Conservation (phyloP, 35 echinoderm and acorn worm genomes). For the Diadema setosum region DNA sequence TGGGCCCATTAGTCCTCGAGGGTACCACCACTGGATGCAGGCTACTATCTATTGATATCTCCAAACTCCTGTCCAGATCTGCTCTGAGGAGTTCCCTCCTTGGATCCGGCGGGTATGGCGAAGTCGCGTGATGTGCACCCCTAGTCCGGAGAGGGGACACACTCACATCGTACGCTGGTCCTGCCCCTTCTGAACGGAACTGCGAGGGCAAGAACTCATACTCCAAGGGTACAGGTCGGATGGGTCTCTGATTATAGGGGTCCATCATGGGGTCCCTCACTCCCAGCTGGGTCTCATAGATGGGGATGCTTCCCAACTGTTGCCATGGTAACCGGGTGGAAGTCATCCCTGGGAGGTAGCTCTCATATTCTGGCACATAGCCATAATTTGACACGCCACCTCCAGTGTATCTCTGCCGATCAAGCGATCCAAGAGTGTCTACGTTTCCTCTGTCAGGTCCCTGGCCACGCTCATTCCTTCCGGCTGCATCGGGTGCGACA, state of each 20-base stretch:
- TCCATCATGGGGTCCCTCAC: not conserved
- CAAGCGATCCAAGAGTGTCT: too few species aligned
- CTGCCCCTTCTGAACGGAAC: not conserved
- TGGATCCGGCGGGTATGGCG: not conserved
- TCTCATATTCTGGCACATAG: not conserved
- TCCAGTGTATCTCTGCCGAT: too few species aligned
- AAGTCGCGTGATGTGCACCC: too few species aligned
- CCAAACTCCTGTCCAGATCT: not conserved
- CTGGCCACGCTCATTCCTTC: too few species aligned
- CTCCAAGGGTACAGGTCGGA: not conserved
- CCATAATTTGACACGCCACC: not conserved
- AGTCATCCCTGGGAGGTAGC: not conserved
- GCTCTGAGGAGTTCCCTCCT: not conserved
- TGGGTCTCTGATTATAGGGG: not conserved
- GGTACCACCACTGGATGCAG: not conserved
- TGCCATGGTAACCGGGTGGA: not conserved
- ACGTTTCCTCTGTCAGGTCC: too few species aligned
- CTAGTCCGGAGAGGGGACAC: not conserved
- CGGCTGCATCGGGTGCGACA: too few species aligned
- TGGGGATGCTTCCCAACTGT: not conserved
- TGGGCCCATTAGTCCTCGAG: not conserved
- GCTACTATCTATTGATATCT: not conserved
- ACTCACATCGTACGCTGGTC: not conserved
- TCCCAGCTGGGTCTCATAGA: not conserved
- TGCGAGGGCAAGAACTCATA: slow-evolving; percentile 11